These are phyloP conservation scores for Leptodactylus fuscus DNA, from an alignment of 2,113 vertebrate species.

Conservation along the genomic window DNA sequence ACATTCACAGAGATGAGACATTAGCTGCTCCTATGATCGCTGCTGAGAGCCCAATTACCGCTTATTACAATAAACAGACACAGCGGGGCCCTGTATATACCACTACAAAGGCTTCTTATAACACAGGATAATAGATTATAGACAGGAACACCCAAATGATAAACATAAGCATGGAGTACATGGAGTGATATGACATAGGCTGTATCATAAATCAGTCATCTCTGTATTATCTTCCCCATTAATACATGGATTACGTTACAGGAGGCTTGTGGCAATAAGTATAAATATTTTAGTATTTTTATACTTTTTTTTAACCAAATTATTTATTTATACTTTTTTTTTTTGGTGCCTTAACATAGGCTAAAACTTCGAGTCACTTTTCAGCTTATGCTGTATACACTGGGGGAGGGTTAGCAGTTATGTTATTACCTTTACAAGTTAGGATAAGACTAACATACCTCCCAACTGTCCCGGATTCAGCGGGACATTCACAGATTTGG, in stretches of 20 bases:
- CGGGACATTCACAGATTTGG: too few relatives aligned
- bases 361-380: background rate
- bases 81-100: background rate
- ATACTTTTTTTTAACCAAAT: background rate
- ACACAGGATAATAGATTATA: too few relatives aligned
- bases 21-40: background rate
- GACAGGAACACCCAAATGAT: background rate
- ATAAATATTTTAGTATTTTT: slow-evolving; percentile 4
- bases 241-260: background rate
- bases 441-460: too few relatives aligned
- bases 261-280: background rate
- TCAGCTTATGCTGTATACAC: too few relatives aligned
- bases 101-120: background rate
- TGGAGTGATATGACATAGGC: background rate
- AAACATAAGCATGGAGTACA: background rate
- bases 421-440: background rate
- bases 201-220: background rate
- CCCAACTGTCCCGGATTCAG: too few relatives aligned
- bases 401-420: background rate
- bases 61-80: slow-evolving; percentile 8
- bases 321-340: background rate
- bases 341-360: background rate
- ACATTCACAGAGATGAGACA: background rate
- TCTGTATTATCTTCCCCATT: background rate
- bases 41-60: background rate